phyloP scores from a whole-genome alignment of 2,113 vertebrate species.

The Acanthisitta chloris region DNA sequence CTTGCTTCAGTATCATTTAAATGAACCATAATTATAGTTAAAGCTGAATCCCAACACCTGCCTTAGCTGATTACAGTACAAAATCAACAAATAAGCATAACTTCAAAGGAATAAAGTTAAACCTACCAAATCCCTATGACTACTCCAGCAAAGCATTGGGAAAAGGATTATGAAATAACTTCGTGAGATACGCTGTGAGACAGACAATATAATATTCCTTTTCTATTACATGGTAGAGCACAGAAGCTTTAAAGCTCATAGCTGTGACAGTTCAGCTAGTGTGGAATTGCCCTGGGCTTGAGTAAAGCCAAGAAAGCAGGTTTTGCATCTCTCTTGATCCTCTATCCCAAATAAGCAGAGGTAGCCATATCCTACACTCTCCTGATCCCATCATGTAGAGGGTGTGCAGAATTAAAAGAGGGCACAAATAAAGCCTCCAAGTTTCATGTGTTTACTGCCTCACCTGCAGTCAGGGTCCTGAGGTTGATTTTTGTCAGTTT shows the following conservation, averaged over 20 bases:
- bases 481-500: background rate
- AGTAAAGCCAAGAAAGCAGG: background rate
- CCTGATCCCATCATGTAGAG: background rate
- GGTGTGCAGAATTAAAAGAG: background rate
- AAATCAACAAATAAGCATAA: background rate
- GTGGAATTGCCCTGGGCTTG: background rate
- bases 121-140: background rate
- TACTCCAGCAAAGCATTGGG: background rate
- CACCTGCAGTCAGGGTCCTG: background rate
- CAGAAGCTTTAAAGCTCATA: background rate
- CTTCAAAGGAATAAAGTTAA: conserved; percentile 4
- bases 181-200: background rate
- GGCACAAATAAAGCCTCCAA: background rate
- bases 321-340: background rate
- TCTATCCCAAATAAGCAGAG: background rate
- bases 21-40: background rate
- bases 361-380: background rate
- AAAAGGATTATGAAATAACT: background rate
- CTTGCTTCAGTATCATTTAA: background rate
- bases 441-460: background rate
- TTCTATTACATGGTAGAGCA: background rate
- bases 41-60: background rate
- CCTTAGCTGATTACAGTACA: background rate
- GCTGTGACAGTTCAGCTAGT: background rate
- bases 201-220: background rate